Percentiles rank a stretch among this genome's conserved stretches.
These are phyloP conservation scores for Odontomachus brunneus DNA, from an alignment of 1,140 invertebrate species.

Conservation along the genomic window DNA sequence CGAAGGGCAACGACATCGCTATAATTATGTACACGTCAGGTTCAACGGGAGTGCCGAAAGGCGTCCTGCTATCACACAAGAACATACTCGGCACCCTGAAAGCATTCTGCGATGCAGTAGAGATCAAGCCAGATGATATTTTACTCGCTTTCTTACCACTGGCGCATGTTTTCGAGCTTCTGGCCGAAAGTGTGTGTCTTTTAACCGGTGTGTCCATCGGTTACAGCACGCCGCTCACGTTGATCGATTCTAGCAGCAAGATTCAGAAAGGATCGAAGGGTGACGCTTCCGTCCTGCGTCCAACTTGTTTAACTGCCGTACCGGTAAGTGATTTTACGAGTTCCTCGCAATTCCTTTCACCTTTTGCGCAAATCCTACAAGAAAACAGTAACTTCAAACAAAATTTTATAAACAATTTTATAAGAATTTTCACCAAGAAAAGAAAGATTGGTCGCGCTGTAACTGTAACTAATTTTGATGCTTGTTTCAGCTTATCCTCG, in stretches of 20 bases:
- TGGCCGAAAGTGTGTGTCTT: conserved; percentile 91
- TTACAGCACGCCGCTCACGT: conserved; percentile 97
- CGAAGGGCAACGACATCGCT: conserved; percentile 91
- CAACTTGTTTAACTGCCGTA: conserved; percentile 97
- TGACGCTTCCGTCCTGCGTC: conserved; percentile 95
- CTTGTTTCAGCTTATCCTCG: conserved; percentile 93
- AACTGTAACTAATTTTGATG: neutral
- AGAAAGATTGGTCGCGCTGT: too few species aligned
- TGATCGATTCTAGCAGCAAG: conserved; percentile 98
- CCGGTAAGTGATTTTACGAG: conserved; percentile 88
- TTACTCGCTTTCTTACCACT: conserved; percentile 98
- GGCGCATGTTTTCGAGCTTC: conserved; percentile 98
- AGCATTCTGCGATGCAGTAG: conserved; percentile 93
- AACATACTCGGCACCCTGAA: conserved; percentile 96
- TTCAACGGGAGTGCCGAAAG: conserved; percentile 96
- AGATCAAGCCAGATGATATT: conserved; percentile 90
- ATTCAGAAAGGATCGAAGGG: conserved; percentile 96
- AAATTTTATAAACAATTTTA: too few species aligned
- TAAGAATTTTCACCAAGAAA: too few species aligned
- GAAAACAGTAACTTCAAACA: too few species aligned
- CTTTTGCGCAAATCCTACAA: too few species aligned
- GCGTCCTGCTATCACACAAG: conserved; percentile 93
- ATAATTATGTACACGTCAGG: conserved; percentile 99
- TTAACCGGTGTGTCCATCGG: conserved; percentile 96
- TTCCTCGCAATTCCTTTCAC: neutral